Conservation (phyloP, 2,888 invertebrate genomes). For the Mactromeris polynyma region DNA sequence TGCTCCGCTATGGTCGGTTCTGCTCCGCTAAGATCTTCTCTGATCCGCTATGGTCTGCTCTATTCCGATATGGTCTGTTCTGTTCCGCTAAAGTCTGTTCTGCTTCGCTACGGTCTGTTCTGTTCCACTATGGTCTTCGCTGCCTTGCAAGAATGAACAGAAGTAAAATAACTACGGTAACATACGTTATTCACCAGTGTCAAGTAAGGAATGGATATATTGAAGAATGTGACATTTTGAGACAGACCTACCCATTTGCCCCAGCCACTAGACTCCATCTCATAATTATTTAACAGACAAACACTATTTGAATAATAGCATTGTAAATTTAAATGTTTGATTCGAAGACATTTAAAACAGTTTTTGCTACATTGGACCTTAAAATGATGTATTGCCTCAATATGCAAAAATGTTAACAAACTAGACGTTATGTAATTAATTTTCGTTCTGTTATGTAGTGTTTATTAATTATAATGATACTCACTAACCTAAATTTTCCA, state of each 20-base stretch:
- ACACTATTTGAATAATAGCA: conserved; percentile 1
- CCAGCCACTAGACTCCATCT: neutral
- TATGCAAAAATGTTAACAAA: conserved; percentile 36
- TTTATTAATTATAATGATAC: conserved; percentile 60
- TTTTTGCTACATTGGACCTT: conserved; percentile 14
- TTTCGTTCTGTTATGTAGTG: conserved; percentile 52
- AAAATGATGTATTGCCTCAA: conserved; percentile 20
- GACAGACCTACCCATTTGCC: no score
- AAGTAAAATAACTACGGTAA: neutral
- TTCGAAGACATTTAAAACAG: conserved; percentile 13
- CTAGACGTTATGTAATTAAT: conserved; percentile 53
- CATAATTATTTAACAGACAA: neutral
- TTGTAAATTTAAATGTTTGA: conserved; percentile 21
- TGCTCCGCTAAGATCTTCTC: no score
- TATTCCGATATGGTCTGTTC: no score
- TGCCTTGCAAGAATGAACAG: no score
- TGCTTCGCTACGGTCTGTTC: no score
- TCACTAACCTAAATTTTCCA: conserved; percentile 10
- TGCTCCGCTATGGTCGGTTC: no score
- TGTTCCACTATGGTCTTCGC: no score
- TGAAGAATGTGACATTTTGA: neutral
- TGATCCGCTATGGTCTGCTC: no score
- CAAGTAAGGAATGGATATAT: neutral
- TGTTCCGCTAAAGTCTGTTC: no score
- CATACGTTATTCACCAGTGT: neutral